Evolutionary conservation across 64 coral and sea anemone species (phyloP).

Genomic region (Exaiptasia diaphana): DNA sequence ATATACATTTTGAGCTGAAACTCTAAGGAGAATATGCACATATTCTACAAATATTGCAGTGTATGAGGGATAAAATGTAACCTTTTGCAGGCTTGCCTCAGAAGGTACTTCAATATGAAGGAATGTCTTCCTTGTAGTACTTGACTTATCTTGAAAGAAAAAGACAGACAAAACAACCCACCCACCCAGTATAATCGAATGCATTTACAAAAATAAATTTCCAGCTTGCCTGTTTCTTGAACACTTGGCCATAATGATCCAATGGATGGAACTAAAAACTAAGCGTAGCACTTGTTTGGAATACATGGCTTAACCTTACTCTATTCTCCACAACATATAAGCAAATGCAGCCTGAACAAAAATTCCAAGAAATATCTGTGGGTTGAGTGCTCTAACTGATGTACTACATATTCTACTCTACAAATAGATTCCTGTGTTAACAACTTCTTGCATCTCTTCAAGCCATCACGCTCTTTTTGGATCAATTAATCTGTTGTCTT

Average conservation of each 20-base stretch:
- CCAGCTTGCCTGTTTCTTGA: slow-evolving; percentile 1
- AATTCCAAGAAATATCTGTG: background rate
- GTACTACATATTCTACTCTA: too few relatives aligned
- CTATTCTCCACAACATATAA: background rate
- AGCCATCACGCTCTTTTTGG: too few relatives aligned
- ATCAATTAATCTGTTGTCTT: too few relatives aligned
- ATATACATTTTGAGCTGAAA: too few relatives aligned
- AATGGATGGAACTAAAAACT: background rate
- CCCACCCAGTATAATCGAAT: background rate
- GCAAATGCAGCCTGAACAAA: slow-evolving; percentile 14
- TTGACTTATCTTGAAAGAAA: slow-evolving; percentile 9
- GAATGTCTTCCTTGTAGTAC: background rate
- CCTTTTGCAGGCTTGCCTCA: too few relatives aligned
- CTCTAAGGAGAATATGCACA: too few relatives aligned
- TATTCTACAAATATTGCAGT: too few relatives aligned
- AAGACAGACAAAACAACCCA: background rate
- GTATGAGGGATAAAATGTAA: too few relatives aligned
- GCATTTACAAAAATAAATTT: background rate
- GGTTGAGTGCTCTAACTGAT: slow-evolving; percentile 23
- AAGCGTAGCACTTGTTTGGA: background rate
- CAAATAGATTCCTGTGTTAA: too few relatives aligned
- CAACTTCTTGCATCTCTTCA: too few relatives aligned
- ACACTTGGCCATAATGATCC: background rate
- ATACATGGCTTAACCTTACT: background rate
- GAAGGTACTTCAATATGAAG: too few relatives aligned